Percentiles rank a stretch among this genome's conserved stretches.
Evolutionary conservation across 2,797 vertebrate genomes (phyloP).

Genomic region (Ctenopoma multispine): DNA sequence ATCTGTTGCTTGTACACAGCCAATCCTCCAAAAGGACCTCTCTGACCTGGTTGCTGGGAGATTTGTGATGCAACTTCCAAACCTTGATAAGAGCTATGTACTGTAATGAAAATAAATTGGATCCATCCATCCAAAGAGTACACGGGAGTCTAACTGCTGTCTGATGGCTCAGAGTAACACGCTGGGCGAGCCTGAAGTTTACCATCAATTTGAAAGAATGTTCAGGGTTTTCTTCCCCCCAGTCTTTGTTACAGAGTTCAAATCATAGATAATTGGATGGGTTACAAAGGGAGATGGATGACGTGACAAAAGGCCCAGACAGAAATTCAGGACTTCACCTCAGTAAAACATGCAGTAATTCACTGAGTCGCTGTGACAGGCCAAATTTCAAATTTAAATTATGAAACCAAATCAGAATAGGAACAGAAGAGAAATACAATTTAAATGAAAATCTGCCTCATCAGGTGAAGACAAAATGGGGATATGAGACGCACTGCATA

Average conservation of each 20-base stretch:
- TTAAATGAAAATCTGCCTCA: neutral
- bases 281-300: neutral
- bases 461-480: neutral
- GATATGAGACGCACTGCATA: neutral
- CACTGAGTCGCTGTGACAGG: conserved; percentile 7
- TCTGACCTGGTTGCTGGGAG: neutral
- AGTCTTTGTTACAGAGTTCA: conserved; percentile 2
- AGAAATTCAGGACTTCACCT: conserved; percentile 8
- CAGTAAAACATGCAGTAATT: neutral
- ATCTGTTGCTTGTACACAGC: neutral
- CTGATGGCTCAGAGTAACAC: neutral
- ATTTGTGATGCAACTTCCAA: conserved; percentile 13
- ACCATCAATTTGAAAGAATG: conserved; percentile 8
- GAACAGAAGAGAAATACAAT: neutral
- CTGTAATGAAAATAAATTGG: conserved; percentile 25
- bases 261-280: neutral
- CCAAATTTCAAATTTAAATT: conserved; percentile 31
- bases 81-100: conserved; percentile 12
- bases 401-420: conserved; percentile 2
- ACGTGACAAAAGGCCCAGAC: conserved; percentile 3
- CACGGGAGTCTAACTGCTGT: conserved; percentile 17
- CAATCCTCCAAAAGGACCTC: neutral
- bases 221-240: neutral
- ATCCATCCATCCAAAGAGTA: conserved; percentile 18
- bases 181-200: neutral